Base-by-base conservation (phyloP, 2,888 invertebrate genomes). In the Labia minor region DNA sequence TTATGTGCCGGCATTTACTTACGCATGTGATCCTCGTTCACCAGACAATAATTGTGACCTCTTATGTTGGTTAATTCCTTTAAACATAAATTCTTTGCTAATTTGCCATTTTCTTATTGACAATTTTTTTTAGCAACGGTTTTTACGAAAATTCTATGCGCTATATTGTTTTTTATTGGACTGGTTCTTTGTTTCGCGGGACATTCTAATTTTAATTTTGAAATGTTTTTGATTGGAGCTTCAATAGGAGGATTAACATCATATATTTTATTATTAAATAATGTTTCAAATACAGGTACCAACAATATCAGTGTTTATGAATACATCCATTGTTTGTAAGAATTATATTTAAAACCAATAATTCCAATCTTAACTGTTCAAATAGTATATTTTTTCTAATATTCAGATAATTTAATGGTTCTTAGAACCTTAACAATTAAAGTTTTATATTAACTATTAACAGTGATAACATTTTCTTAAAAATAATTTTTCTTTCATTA, bases 1-100 rank as follows among this genome's bases (percentile, higher is more conserved):
- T 1, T 90, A 91, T 74, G 83, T 89, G 0, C 88, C 90, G 0
- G 78, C 81, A 1, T 78, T 83, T 64, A 84, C 85, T 1, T 90
- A 88, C 73, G 86, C 83, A 0, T 90, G 90, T 75, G 78, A 81
- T 68, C 77, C 82, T 1, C 65, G 37, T 2, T 33, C 61, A 61
- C 49, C 19, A 19, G 77, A 33, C 11, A 11, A 33, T 11, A 11
- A 33, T 11, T 33, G 33, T 33, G n/a, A n/a, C n/a, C n/a, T n/a
- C n/a, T 33, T 11, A 33, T 8, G 33, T 33, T 8, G 11, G 33
- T 33, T 8, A 33, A 8, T 33, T 11, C 11, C n/a, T n/a, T n/a
- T n/a, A n/a, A n/a, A n/a, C n/a, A n/a, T n/a, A n/a, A n/a, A n/a
- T n/a, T n/a, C n/a, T n/a, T n/a, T n/a, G n/a, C n/a, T n/a, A n/a